phyloP scores from a whole-genome alignment of 2,888 invertebrate genomes.

The Leuctra nigra region DNA sequence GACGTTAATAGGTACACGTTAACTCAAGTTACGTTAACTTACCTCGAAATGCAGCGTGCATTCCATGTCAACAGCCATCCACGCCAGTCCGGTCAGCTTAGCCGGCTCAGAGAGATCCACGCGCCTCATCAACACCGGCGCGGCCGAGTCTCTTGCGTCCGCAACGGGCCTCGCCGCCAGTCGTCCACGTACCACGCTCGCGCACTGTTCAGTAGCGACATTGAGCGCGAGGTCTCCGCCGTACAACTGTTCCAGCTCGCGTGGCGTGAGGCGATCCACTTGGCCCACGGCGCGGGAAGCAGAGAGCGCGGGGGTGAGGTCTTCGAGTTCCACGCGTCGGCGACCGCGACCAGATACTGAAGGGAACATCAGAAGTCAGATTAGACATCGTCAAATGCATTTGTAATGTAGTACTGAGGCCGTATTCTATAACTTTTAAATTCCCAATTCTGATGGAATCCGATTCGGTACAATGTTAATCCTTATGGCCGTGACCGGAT shows the following conservation, averaged over 20 bases:
- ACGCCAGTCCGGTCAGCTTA: conserved; percentile 66
- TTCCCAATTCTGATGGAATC: too few relatives aligned
- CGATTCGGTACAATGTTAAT: too few relatives aligned
- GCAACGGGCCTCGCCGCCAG: conserved; percentile 62
- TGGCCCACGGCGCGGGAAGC: conserved; percentile 56
- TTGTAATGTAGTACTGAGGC: too few relatives aligned
- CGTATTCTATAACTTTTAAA: too few relatives aligned
- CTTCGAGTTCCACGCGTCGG: conserved; percentile 61
- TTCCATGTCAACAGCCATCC: conserved; percentile 72
- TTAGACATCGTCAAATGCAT: too few relatives aligned
- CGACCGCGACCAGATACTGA: conserved; percentile 37
- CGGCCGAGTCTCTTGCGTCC: conserved; percentile 63
- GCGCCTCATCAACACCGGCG: conserved; percentile 57
- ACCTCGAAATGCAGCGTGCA: conserved; percentile 80
- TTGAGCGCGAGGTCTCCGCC: conserved; percentile 73
- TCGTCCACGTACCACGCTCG: conserved; percentile 58
- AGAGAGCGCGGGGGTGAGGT: conserved; percentile 47
- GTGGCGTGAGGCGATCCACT: conserved; percentile 67
- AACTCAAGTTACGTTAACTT: conserved; percentile 25
- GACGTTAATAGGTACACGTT: too few relatives aligned
- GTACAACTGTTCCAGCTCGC: conserved; percentile 75
- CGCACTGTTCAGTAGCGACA: conserved; percentile 54
- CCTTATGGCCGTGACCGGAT: too few relatives aligned
- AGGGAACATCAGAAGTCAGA: too few relatives aligned
- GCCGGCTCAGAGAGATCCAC: conserved; percentile 37